Base-by-base conservation (phyloP, 2,888 invertebrate species). In the Andrena chrysosceles region DNA sequence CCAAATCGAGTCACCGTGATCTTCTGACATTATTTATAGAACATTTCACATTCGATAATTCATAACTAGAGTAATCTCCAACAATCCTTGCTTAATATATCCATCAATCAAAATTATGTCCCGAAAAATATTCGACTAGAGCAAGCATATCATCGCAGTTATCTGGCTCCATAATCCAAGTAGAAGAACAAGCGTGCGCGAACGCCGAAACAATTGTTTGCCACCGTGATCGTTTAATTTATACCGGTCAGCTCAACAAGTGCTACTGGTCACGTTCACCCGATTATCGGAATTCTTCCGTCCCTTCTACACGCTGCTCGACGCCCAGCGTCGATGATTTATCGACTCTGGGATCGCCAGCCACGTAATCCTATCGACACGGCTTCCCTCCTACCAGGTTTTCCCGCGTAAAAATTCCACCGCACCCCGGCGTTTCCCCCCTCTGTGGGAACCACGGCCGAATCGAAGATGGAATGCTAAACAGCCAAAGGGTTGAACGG, bases 391-490 rank as follows among this genome's bases (percentile, higher is more conserved):
- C 20, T 62, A 35, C 75, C 49, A 54, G 79, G 52, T 80, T 80
- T 82, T 48, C 78, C 23, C 59, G 63, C 72, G 54, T 52, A 85
- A 85, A 85, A 85, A 80, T 80, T 49, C 72, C 64, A 49, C 42
- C 31, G n/a, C 52, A n/a, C 42, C 54, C 26, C 59, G 66, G 48
- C 54, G 59, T 75, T 72, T 64, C 74, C 48, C 8, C 56, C 77
- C 67, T 42, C 42, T 66, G 71, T 80, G 87, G 89, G 83, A 89
- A 85, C 72, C 78, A 63, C 77, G 52, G 69, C 74, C 84, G 89
- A 92, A 93, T 93, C 93, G 92, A 93, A 93, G 92, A 93, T 91
- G 91, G 93, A 93, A 93, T 93, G 92, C 91, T 93, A 93, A 93
- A 91, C 91, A 93, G 93, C 89, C 91, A 90, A 93, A 93, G 93